Evolutionary conservation across 2,888 invertebrate genomes (phyloP).

Genomic region (Drosophila villosipedis): DNA sequence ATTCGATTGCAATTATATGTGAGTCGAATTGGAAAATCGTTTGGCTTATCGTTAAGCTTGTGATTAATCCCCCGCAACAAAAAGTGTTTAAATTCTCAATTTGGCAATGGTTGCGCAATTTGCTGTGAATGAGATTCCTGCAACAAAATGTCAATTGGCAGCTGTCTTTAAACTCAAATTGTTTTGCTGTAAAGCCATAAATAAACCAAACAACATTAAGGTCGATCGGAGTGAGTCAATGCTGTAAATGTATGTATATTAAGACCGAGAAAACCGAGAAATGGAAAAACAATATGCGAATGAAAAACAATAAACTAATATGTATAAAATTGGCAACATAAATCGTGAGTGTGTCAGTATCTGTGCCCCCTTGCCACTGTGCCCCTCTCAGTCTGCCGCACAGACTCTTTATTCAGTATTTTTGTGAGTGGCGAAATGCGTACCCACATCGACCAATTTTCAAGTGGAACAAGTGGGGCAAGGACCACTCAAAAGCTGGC

Average conservation of each 20-base stretch:
- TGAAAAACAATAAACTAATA: constrained; percentile 60
- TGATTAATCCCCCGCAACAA: not conserved
- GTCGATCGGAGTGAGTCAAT: constrained; percentile 27
- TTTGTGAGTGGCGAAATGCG: constrained; percentile 24
- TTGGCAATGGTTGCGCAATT: not conserved
- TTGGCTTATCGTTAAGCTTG: not conserved
- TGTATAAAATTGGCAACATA: constrained; percentile 53
- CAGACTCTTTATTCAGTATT: not conserved
- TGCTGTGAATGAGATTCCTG: not conserved
- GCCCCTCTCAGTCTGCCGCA: not conserved
- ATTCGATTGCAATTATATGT: not conserved
- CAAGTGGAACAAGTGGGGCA: constrained; percentile 27
- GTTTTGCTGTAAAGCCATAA: constrained; percentile 39
- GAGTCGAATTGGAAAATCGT: not conserved
- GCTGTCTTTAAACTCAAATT: constrained; percentile 36
- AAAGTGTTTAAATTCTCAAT: not conserved
- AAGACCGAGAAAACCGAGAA: constrained; percentile 1
- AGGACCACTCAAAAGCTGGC: constrained; percentile 47
- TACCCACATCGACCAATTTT: constrained; percentile 41
- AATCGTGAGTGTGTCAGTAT: constrained; percentile 31
- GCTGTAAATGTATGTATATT: constrained; percentile 32
- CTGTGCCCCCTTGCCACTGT: not conserved
- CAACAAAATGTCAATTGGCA: constrained; percentile 18
- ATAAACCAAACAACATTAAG: constrained; percentile 27
- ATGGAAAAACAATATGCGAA: constrained; percentile 13